These are phyloP conservation scores for Platynereis dumerilii DNA, from an alignment of 2,888 invertebrate genomes.

Conservation along the genomic window DNA sequence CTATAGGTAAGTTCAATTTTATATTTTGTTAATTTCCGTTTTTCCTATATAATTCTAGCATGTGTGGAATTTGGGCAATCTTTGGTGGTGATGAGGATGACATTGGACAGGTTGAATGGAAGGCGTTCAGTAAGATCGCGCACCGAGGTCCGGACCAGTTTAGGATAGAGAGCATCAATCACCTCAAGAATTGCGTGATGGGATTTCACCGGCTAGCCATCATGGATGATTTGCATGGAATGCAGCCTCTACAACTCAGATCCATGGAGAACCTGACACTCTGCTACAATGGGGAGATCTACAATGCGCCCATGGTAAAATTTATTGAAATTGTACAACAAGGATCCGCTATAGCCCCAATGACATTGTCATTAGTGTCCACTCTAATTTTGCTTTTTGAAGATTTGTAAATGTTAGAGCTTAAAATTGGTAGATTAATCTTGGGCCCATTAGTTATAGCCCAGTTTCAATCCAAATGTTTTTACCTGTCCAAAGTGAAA, in stretches of 20 bases:
- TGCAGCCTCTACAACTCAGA: conserved; percentile 63
- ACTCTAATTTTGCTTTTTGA: no score
- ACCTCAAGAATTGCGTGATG: conserved; percentile 32
- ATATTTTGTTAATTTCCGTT: no score
- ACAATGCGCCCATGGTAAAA: conserved; percentile 67
- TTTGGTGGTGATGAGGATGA: conserved; percentile 60
- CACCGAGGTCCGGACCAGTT: conserved; percentile 64
- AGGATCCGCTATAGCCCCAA: no score
- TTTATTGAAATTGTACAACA: no score
- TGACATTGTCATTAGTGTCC: no score
- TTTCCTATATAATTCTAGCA: no score
- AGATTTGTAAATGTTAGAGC: no score
- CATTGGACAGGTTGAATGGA: conserved; percentile 45
- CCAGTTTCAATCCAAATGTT: no score
- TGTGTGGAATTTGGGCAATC: conserved; percentile 65
- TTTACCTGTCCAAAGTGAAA: no score
- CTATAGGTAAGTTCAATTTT: no score
- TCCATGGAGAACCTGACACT: conserved; percentile 59
- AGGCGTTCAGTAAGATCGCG: conserved; percentile 53
- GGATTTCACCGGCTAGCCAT: conserved; percentile 52
- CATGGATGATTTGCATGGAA: conserved; percentile 53
- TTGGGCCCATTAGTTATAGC: no score
- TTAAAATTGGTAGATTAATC: no score
- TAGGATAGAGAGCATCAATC: conserved; percentile 54
- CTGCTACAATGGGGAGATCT: conserved; percentile 81